These are phyloP conservation scores for Plusia festucae DNA, from an alignment of 2,888 invertebrate species.

Conservation along the genomic window DNA sequence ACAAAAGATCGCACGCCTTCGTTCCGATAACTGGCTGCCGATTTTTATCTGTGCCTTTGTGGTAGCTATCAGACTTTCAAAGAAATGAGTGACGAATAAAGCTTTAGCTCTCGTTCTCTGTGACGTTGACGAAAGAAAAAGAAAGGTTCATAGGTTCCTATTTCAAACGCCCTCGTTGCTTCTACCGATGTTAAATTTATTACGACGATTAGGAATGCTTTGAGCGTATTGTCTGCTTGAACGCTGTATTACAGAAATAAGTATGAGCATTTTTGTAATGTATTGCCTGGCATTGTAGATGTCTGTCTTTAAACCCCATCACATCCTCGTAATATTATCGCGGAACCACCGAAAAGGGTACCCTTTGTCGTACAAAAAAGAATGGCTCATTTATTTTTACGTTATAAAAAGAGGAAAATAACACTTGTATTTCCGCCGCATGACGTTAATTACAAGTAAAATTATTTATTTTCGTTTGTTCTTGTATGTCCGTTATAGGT, in stretches of 20 bases:
- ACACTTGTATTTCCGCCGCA: conserved; percentile 2
- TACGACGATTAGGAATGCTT: conserved; percentile 17
- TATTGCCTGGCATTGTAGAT: neutral
- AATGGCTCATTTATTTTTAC: conserved; percentile 4
- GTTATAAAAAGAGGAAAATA: conserved; percentile 1
- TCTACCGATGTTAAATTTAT: neutral
- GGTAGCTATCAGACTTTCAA: conserved; percentile 64
- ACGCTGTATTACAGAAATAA: neutral
- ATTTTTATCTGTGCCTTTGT: conserved; percentile 72
- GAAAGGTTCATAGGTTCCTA: conserved; percentile 29
- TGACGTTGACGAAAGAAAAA: conserved; percentile 25
- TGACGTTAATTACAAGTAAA: conserved; percentile 1
- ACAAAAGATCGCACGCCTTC: conserved; percentile 65
- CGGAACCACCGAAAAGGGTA: conserved; percentile 1
- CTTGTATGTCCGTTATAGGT: neutral
- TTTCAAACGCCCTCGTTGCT: conserved; percentile 28
- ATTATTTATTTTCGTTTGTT: neutral
- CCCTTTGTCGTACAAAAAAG: conserved; percentile 4
- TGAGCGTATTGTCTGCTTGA: neutral
- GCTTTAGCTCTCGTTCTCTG: conserved; percentile 43
- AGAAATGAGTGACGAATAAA: conserved; percentile 63
- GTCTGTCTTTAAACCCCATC: neutral
- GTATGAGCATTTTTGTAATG: neutral
- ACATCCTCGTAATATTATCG: conserved; percentile 4
- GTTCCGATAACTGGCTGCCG: conserved; percentile 68